Evolutionary conservation across 2,113 vertebrate species (phyloP).

Genomic region (Carettochelys insculpta): DNA sequence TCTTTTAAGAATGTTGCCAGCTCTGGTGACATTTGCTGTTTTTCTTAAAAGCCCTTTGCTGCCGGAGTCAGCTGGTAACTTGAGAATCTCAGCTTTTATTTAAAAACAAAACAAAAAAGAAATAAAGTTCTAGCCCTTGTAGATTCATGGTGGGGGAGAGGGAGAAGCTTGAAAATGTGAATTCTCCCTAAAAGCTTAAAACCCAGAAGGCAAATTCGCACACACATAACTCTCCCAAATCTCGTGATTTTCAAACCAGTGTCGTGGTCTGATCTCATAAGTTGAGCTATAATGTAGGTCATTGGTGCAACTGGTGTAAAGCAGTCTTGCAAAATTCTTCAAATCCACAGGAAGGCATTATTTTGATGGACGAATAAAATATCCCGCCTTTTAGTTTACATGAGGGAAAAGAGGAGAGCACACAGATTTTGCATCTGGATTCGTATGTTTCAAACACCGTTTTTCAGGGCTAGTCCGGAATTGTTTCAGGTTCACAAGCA

Average conservation of each 20-base stretch:
- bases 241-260: background rate
- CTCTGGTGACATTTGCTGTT: background rate
- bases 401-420: background rate
- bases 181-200: background rate
- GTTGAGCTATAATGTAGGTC: background rate
- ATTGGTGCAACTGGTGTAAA: background rate
- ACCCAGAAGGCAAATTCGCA: background rate
- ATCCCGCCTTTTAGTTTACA: background rate
- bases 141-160: background rate
- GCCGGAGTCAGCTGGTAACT: background rate
- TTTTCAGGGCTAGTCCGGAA: background rate
- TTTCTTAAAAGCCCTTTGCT: background rate
- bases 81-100: background rate
- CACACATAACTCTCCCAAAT: background rate
- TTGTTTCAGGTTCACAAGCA: background rate
- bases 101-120: background rate
- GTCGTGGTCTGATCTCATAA: background rate
- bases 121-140: background rate
- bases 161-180: background rate
- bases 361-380: background rate
- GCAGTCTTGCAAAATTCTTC: background rate
- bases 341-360: background rate
- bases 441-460: fast-evolving
- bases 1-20: background rate
- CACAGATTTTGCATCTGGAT: background rate